Conservation (phyloP, 2,797 vertebrate genomes). For the Naso thynnoides region DNA sequence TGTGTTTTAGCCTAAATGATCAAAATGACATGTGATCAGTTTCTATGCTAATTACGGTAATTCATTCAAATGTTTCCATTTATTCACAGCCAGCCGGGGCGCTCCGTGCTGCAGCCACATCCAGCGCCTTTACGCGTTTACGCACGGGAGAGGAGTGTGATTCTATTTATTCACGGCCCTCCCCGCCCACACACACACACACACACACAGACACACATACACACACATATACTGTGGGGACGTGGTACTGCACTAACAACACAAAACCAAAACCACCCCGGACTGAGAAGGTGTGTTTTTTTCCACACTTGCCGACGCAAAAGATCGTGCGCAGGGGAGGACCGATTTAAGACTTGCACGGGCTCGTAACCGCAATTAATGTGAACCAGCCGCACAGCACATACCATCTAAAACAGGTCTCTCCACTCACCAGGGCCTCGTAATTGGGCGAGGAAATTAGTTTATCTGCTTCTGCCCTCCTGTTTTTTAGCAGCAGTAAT, state of each 20-base stretch:
- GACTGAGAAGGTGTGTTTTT: background rate
- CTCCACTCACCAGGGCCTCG: conserved; percentile 54
- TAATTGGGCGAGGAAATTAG: conserved; percentile 64
- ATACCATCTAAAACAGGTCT: conserved; percentile 55
- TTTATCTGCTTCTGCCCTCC: conserved; percentile 64
- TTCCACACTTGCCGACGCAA: background rate
- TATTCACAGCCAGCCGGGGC: conserved; percentile 10
- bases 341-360: conserved; percentile 16
- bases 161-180: conserved; percentile 61
- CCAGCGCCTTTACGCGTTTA: conserved; percentile 38
- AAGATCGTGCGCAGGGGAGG: conserved; percentile 9
- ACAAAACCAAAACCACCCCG: background rate
- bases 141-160: conserved; percentile 46
- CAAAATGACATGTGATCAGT: background rate
- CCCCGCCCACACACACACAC: conserved; percentile 14
- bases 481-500: conserved; percentile 58
- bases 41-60: background rate
- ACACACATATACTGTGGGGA: conserved; percentile 18
- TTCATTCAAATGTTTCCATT: background rate
- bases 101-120: conserved; percentile 11
- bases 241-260: conserved; percentile 9
- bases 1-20: background rate
- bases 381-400: conserved; percentile 57
- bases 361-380: conserved; percentile 59
- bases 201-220: conserved; percentile 1